Conservation (phyloP, 1,140 invertebrate species). For the Bombus huntii region DNA sequence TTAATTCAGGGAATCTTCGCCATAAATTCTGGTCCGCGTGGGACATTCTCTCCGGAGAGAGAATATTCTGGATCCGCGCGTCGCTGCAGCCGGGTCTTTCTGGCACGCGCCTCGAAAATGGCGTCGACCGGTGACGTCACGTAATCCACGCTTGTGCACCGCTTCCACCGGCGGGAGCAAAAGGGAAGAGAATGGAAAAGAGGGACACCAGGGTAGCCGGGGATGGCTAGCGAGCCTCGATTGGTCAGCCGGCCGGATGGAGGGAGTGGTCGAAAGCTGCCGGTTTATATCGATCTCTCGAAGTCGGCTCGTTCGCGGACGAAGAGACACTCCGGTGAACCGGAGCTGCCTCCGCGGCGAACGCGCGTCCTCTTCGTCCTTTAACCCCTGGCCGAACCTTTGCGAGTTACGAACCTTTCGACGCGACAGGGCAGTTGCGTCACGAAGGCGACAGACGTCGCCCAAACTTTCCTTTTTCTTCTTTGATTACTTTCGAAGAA, state of each 20-base stretch:
- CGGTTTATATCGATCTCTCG: slow-evolving; percentile 79
- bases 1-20: slow-evolving; percentile 52
- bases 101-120: slow-evolving; percentile 81
- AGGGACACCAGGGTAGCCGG: slow-evolving; percentile 72
- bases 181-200: slow-evolving; percentile 71
- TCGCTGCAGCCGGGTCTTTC: slow-evolving; percentile 62
- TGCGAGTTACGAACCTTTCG: no score
- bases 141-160: slow-evolving; percentile 66
- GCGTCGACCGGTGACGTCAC: slow-evolving; percentile 79
- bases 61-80: slow-evolving; percentile 53
- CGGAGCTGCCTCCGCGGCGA: slow-evolving; percentile 52
- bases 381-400: background rate
- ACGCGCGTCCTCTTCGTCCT: slow-evolving; percentile 51
- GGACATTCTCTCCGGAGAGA: slow-evolving; percentile 53
- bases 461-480: background rate
- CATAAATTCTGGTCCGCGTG: slow-evolving; percentile 53
- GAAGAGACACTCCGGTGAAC: slow-evolving; percentile 49
- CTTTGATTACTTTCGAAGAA: background rate
- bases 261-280: slow-evolving; percentile 79
- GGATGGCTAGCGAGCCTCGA: slow-evolving; percentile 78
- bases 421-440: background rate
- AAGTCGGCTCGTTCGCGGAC: slow-evolving; percentile 63
- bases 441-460: no score
- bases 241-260: slow-evolving; percentile 77
- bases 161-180: slow-evolving; percentile 53